Percentiles rank a stretch among this genome's conserved stretches.
Evolutionary conservation across 2,797 vertebrate species (phyloP).

Genomic region (Orientallactaga sibirica): DNA sequence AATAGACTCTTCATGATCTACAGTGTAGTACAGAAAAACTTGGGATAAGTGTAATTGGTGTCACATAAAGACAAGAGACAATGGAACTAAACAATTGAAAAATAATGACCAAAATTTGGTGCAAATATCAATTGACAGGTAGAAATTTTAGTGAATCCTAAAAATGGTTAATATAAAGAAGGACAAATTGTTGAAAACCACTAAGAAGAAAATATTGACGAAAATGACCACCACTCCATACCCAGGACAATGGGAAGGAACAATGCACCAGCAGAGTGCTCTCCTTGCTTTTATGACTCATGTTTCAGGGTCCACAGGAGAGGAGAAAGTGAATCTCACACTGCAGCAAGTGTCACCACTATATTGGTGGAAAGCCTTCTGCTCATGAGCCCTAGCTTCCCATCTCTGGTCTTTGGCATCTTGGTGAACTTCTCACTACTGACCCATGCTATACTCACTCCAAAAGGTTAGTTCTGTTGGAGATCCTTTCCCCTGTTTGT

Average conservation of each 20-base stretch:
- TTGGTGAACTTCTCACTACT: background rate
- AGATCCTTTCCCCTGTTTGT: background rate
- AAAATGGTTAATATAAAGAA: slow-evolving; percentile 41
- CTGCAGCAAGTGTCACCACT: background rate
- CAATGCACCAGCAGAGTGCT: background rate
- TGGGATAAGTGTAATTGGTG: background rate
- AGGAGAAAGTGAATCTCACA: background rate
- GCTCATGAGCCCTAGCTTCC: background rate
- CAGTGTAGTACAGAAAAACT: background rate
- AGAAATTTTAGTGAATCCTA: background rate
- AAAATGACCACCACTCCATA: background rate
- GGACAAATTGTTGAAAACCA: slow-evolving; percentile 28
- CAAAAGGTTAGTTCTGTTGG: background rate
- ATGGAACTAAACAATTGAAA: slow-evolving; percentile 1
- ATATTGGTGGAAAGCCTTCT: background rate
- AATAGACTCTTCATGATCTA: background rate
- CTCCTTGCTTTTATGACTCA: background rate
- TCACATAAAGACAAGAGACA: background rate
- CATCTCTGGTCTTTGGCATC: background rate
- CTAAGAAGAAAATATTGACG: slow-evolving; percentile 3
- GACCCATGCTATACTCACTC: background rate
- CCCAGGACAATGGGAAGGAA: background rate
- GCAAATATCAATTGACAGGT: background rate
- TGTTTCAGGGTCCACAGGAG: background rate
- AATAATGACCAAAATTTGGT: slow-evolving; percentile 22